phyloP scores from a whole-genome alignment of 2,113 vertebrate species.

The Blennius ocellaris region DNA sequence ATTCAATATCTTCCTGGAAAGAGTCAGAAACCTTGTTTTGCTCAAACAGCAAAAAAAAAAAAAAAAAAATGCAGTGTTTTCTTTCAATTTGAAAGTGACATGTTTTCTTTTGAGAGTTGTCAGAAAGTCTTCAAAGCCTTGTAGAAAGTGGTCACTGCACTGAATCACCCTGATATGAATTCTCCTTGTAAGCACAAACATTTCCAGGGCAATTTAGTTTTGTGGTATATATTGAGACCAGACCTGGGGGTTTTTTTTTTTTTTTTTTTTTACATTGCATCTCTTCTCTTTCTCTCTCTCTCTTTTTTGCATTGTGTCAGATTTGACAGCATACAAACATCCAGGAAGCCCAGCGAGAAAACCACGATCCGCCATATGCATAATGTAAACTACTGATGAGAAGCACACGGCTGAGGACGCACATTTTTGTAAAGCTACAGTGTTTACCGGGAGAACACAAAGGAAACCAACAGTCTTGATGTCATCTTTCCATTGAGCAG shows the following conservation, averaged over 20 bases:
- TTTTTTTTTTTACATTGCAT: slow-evolving; percentile 26
- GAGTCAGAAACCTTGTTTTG: slow-evolving; percentile 11
- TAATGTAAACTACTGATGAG: slow-evolving; percentile 52
- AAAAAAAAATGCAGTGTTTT: not conserved
- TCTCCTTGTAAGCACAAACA: slow-evolving; percentile 51
- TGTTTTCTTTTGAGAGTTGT: slow-evolving; percentile 17
- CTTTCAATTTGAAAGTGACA: slow-evolving; percentile 28
- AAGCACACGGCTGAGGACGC: slow-evolving; percentile 47
- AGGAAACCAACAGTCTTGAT: slow-evolving; percentile 46
- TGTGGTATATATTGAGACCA: slow-evolving; percentile 46
- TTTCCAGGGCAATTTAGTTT: slow-evolving; percentile 20
- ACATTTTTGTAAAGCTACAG: slow-evolving; percentile 8
- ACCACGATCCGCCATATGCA: slow-evolving; percentile 50
- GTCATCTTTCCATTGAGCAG: slow-evolving; percentile 36
- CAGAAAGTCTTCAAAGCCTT: slow-evolving; percentile 27
- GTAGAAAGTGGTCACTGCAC: slow-evolving; percentile 41
- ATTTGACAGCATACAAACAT: slow-evolving; percentile 55
- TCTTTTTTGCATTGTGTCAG: not conserved
- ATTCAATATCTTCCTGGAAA: slow-evolving; percentile 2
- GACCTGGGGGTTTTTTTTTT: slow-evolving; percentile 32
- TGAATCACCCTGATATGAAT: slow-evolving; percentile 43
- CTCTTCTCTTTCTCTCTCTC: slow-evolving; percentile 3
- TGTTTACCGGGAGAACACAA: slow-evolving; percentile 53
- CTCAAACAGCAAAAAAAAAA: not conserved
- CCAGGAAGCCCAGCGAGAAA: slow-evolving; percentile 26